Evolutionary conservation across 2,888 invertebrate genomes (phyloP), one percentile per base, ranked within the genome.

Genomic region (Malthinus seriepunctatus): DNA sequence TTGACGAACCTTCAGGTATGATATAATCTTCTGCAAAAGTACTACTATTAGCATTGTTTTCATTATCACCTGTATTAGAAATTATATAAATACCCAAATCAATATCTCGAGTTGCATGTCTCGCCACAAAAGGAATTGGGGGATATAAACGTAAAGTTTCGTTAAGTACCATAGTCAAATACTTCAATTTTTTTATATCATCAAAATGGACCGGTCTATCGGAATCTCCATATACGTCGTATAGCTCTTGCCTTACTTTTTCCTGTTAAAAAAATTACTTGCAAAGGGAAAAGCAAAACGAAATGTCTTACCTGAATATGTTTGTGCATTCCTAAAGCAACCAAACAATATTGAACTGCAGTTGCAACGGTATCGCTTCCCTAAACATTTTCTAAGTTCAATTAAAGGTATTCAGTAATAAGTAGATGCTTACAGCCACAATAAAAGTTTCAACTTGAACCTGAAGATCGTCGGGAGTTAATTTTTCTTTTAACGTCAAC

Each of bases 181-280:
- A 74, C 54, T 72, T 71, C 69, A 75, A 69, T 58, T 76, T 67
- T 5, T 64, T 61, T 3, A 77, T 42, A 61, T 78, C 77, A 39
- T 71, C 56, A 8, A 72, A 65, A 2, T 73, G 72, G 8, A 74
- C 23, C 10, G 51, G 42, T 1, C 33, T 51, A 7, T 39, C 15
- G n/a, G 49, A 46, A 1, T 67, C 71, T 32, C 69, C 67, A 47
- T 76, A 74, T 37, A 77, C 71, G 2, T 55, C 55, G 32, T 72
- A 69, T 23, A 77, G 54, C 66, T 78, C 78, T 56, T 73, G 68
- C 32, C 66, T 63, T 4, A 74, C 72, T 58, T 69, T 69, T 8
- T 71, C 71, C 75, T 78, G 60, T 8, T 23, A 3, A 23, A 23
- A 23, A 23, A 23, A 23, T 23, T 23, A 23, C 23, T 23, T 3